A percentile compares a stretch with the other conserved stretches of the same genome.
Evolutionary conservation across 2,888 invertebrate species (phyloP).

Genomic region (Tetragonula carbonaria): DNA sequence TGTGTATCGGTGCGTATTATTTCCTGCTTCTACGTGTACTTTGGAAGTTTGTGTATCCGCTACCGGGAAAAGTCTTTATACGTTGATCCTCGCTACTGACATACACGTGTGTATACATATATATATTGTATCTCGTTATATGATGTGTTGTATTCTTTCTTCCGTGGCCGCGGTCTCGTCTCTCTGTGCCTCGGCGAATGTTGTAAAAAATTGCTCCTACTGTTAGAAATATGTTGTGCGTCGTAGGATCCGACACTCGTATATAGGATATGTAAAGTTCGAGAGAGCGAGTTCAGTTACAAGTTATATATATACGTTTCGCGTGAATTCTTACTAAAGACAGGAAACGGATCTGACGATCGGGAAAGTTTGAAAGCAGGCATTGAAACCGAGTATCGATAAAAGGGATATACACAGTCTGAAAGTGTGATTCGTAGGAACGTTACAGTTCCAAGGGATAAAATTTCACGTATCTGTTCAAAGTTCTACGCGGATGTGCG

Average conservation of each 20-base stretch:
- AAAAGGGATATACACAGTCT: background rate
- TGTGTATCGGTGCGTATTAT: background rate
- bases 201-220: constrained; percentile 42
- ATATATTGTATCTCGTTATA: background rate
- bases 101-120: background rate
- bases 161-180: no score
- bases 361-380: background rate
- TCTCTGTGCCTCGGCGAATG: constrained; percentile 12
- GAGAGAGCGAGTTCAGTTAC: background rate
- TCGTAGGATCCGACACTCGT: constrained; percentile 28
- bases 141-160: background rate
- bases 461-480: background rate
- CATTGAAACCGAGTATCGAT: background rate
- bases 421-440: background rate
- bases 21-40: background rate
- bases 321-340: background rate
- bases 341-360: background rate
- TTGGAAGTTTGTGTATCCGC: background rate
- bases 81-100: constrained; percentile 17
- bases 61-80: background rate
- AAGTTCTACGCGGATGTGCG: background rate
- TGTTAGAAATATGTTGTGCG: constrained; percentile 43
- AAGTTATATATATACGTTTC: background rate
- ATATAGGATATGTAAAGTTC: constrained; percentile 55
- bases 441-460: background rate